Base-by-base conservation (phyloP, 2,797 vertebrate genomes). In the Ctenopoma kingsleyae region DNA sequence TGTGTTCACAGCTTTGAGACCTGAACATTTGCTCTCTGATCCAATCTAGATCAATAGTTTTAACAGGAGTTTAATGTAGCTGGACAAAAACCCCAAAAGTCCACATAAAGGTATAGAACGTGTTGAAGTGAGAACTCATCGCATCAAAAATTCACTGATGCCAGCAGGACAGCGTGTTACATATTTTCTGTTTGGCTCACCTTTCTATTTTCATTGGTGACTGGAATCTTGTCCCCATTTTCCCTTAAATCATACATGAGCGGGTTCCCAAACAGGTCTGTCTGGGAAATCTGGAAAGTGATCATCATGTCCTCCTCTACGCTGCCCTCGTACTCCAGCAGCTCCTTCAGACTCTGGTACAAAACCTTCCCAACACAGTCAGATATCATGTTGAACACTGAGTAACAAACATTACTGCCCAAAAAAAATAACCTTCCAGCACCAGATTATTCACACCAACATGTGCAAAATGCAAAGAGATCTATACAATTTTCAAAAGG, bases 251-350 rank as follows among this genome's bases (percentile, higher is more conserved):
- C 96, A 40, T 99, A 96, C 96, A 97, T 98, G 81, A 98, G 96
- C 2, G 98, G 96, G 88, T 98, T 99, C 52, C 98, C 98, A 67
- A 98, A 99, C 53, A 99, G 95, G 91, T 99, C 98, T 0, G 96
- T 98, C 75, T 99, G 97, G 56, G 98, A 99, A 72, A 99, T 99
- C 86, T 99, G 98, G 92, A 99, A 99, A 3, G 98, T 99, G 90
- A 99, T 98, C 98, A 99, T 99, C 97, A 99, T 99, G 83, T 99
- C 98, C 5, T 99, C 98, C 90, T 99, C 98, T 83, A 99, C 98
- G 12, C 94, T 97, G 80, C 98, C 98, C 87, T 99, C 97, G 66
- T 99, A 99, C 77, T 96, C 96, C 84, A 96, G 66, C 51, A 99
- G 93, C 86, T 99, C 97, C 89, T 95, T 97, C 90, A 99, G 92